Percentiles rank a stretch among this genome's conserved stretches.
These are phyloP conservation scores for Syngnathus floridae DNA, from an alignment of 2,113 vertebrate species.

Conservation along the genomic window DNA sequence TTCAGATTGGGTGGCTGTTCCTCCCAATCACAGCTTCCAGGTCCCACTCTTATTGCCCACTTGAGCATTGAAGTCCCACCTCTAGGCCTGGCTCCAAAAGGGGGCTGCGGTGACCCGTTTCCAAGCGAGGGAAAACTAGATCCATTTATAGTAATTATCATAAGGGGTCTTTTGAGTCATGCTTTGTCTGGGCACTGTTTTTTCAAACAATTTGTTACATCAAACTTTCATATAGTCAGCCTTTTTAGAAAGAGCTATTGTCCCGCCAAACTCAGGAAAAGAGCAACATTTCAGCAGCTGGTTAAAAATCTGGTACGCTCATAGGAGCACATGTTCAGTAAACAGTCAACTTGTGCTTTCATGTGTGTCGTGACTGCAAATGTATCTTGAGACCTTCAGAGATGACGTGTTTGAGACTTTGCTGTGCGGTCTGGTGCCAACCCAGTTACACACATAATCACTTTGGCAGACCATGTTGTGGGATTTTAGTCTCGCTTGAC, in stretches of 20 bases:
- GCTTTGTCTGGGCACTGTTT: too few relatives aligned
- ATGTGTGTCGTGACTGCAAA: constrained; percentile 45
- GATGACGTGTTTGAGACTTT: constrained; percentile 53
- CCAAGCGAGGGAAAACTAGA: too few relatives aligned
- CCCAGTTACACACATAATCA: constrained; percentile 56
- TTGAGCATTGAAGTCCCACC: too few relatives aligned
- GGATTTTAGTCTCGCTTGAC: constrained; percentile 54
- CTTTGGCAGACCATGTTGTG: constrained; percentile 58
- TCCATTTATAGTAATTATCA: too few relatives aligned
- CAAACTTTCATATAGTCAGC: neutral
- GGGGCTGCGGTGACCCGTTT: too few relatives aligned
- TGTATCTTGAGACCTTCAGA: constrained; percentile 51
- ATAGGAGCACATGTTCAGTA: constrained; percentile 60
- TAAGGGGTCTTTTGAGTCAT: too few relatives aligned
- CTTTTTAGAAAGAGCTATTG: neutral
- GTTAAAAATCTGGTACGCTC: constrained; percentile 59
- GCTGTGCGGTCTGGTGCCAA: constrained; percentile 52
- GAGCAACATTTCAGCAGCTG: constrained; percentile 56
- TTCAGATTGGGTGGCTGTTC: too few relatives aligned
- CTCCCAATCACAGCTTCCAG: too few relatives aligned
- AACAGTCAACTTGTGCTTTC: constrained; percentile 56
- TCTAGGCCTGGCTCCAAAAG: too few relatives aligned
- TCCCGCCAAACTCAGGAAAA: constrained; percentile 47
- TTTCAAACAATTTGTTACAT: neutral
- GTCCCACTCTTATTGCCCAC: too few relatives aligned